Base-by-base conservation (phyloP, 2,113 vertebrate species). In the Anoplopoma fimbria region DNA sequence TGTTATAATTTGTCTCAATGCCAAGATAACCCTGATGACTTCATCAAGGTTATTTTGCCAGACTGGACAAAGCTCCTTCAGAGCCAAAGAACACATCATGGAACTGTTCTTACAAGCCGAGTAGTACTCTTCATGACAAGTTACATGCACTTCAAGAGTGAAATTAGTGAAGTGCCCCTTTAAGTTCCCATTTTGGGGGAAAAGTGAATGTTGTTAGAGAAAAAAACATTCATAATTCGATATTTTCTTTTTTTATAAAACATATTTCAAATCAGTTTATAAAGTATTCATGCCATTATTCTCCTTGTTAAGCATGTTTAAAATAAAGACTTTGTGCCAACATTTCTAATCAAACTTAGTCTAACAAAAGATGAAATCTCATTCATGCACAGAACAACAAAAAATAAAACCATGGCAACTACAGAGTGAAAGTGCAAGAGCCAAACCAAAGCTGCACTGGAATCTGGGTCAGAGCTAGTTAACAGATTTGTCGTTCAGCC, bases 391-490 rank as follows among this genome's bases (percentile, higher is more conserved):
- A 23, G 64, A 53, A 71, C 25, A 31, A 70, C 36, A 4, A 31
- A 74, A 79, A 89, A 86, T 23, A 69, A 60, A 45, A 36, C 19
- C 31, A 42, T 21, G 55, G 55, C 13, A 68, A 62, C 70, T 71
- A 3, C 36, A 58, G 63, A 65, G 53, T 14, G 13, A 55, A 84
- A 64, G 23, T n/a, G 58, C 71, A 38, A 10, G 74, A 85, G 79
- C 53, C 31, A 5, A 75, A 67, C 72, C 65, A 83, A 71, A 47
- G 77, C 83, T 89, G 87, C 74, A 73, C 67, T 78, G 87, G 85
- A 94, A 94, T 92, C 72, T 92, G 84, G 92, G 93, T 93, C 88
- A 91, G 85, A 89, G 84, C 81, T 90, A 78, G 79, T 93, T 92
- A 90, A 89, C 82, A 93, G 81, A 90, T 86, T 84, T 89, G 81